phyloP scores from a whole-genome alignment of 2,888 invertebrate genomes.

The Tribolium freemani region DNA sequence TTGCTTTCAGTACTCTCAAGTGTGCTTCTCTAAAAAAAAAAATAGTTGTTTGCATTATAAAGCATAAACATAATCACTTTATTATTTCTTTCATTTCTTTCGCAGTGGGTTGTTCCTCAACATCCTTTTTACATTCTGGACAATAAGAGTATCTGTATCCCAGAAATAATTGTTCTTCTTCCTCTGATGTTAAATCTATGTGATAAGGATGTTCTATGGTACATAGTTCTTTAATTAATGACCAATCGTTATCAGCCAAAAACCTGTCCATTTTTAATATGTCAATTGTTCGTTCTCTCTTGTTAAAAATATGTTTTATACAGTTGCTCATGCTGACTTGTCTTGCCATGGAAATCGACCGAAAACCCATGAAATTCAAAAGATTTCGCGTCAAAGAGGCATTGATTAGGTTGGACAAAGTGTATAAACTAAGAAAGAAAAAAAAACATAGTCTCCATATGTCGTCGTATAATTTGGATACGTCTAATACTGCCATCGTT shows the following conservation, averaged over 20 bases:
- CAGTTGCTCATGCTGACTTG: slow-evolving; percentile 73
- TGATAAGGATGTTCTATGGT: slow-evolving; percentile 74
- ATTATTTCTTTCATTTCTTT: slow-evolving; percentile 73
- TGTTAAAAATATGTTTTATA: slow-evolving; percentile 69
- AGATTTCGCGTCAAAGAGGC: slow-evolving; percentile 72
- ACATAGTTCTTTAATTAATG: slow-evolving; percentile 71
- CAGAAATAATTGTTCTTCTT: slow-evolving; percentile 67
- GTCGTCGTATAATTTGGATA: too few species aligned
- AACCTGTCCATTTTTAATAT: slow-evolving; percentile 74
- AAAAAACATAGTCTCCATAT: background rate
- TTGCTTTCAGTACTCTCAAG: slow-evolving; percentile 72
- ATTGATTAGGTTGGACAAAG: slow-evolving; percentile 73
- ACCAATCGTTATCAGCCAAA: slow-evolving; percentile 74
- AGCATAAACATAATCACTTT: slow-evolving; percentile 46
- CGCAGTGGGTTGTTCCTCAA: slow-evolving; percentile 72
- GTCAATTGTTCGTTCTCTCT: slow-evolving; percentile 70
- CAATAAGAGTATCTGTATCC: slow-evolving; percentile 70
- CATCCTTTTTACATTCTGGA: slow-evolving; percentile 72
- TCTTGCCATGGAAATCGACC: slow-evolving; percentile 70
- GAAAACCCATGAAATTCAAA: slow-evolving; percentile 70
- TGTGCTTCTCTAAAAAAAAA: slow-evolving; percentile 69
- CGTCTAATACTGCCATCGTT: too few species aligned
- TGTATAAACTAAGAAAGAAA: slow-evolving; percentile 28
- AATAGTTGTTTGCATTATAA: background rate
- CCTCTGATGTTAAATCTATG: slow-evolving; percentile 68